Base-by-base conservation (phyloP, 2,797 vertebrate genomes). In the Danio choprae region DNA sequence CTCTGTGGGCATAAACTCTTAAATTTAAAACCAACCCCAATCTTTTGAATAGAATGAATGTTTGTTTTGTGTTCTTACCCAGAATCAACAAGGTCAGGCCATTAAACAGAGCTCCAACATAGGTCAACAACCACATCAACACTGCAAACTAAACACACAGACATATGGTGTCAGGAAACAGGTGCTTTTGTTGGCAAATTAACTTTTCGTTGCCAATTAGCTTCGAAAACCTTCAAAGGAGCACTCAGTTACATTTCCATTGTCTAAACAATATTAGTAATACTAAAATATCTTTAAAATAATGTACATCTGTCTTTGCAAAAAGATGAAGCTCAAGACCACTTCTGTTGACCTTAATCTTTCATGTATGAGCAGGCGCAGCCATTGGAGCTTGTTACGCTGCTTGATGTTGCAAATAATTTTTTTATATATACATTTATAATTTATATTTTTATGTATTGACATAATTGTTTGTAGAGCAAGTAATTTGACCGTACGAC, bases 71-170 rank as follows among this genome's bases (percentile, higher is more conserved):
- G 18, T 84, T 78, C 93, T 97, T 94, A 99, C 98, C 96, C 92
- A 99, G 94, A 88, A 99, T 98, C 89, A 99, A 94, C 88, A 99
- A 95, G 80, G 98, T 99, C 92, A 99, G 94, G 89, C 98, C 98
- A 20, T 99, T 99, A 94, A 99, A 99, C 89, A 99, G 95, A 40
- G 98, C 98, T n/a, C 98, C 98, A 82, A 99, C 97, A 0, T 99
- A 98, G 79, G 98, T 99, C 94, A 99, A 94, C 87, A 99, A 94
- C 98, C 98, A 99, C 97, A 99, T 99, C 91, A 99, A 93, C 86
- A 99, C 98, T 88, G 98, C 97, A 92, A 99, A 99, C 98, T 99
- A 83, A 87, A 93, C 56, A 75, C 50, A 88, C 56, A 87, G 6
- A 87, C 9, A 81, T 18, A 48, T 51, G 29, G 29, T 29, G 29